A percentile compares a stretch with the other conserved stretches of the same genome.
Conservation (phyloP, 2,888 invertebrate species). For the Lomographa bimaculata region DNA sequence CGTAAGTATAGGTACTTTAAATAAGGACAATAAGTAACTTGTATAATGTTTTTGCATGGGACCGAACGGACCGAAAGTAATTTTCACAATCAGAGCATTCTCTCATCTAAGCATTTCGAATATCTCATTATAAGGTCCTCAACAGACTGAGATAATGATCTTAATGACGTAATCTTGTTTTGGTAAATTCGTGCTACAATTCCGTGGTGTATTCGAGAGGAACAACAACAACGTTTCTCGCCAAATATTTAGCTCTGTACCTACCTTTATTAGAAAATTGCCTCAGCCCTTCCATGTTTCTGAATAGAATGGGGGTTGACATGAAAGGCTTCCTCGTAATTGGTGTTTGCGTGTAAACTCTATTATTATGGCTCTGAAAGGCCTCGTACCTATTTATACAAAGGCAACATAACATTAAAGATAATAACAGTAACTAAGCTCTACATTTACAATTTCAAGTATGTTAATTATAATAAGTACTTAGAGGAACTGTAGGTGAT, state of each 20-base stretch:
- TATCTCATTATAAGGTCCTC: constrained; percentile 10
- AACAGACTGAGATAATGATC: constrained; percentile 10
- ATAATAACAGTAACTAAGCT: constrained; percentile 1
- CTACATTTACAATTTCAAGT: too few species aligned
- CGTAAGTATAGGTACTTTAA: too few species aligned
- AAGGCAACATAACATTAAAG: constrained; percentile 26
- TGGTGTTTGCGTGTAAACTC: constrained; percentile 60
- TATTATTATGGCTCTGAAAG: constrained; percentile 52
- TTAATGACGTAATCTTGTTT: constrained; percentile 18
- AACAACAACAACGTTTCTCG: constrained; percentile 35
- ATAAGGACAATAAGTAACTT: too few species aligned
- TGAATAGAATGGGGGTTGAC: constrained; percentile 55
- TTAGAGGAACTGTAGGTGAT: too few species aligned
- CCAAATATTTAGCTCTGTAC: constrained; percentile 48
- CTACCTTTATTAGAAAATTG: constrained; percentile 57
- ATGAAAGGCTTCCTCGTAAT: constrained; percentile 57
- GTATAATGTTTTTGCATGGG: too few species aligned
- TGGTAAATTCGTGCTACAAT: constrained; percentile 19
- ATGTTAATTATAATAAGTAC: too few species aligned
- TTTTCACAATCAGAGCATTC: constrained; percentile 12
- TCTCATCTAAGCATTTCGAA: constrained; percentile 4
- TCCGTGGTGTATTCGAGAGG: constrained; percentile 17
- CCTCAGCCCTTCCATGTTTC: constrained; percentile 44
- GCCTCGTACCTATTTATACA: constrained; percentile 46
- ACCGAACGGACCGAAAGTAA: constrained; percentile 8